These are phyloP conservation scores for Zele albiditarsus DNA, from an alignment of 2,888 invertebrate genomes.

Conservation along the genomic window DNA sequence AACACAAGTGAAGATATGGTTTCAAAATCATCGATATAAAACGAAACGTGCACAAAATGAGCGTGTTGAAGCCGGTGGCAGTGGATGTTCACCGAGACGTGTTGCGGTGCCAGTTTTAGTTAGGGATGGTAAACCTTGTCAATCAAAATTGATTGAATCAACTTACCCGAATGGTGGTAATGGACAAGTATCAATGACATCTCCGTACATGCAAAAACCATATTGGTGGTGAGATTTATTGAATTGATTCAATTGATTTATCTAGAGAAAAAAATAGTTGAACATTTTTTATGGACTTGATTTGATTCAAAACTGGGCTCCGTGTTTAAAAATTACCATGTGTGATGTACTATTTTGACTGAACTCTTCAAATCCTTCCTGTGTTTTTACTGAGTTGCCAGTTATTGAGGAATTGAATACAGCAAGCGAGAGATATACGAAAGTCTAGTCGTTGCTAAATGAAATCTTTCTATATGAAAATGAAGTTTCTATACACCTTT, in stretches of 20 bases:
- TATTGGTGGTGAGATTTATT: constrained; percentile 76
- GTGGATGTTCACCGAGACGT: constrained; percentile 87
- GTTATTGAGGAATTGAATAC: background rate
- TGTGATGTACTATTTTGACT: background rate
- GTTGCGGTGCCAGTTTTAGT: constrained; percentile 97
- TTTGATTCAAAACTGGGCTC: background rate
- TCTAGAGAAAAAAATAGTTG: background rate
- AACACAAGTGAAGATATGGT: constrained; percentile 99
- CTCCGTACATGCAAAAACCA: constrained; percentile 67
- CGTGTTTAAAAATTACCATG: background rate
- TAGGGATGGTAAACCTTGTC: constrained; percentile 93
- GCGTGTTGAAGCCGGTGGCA: constrained; percentile 81
- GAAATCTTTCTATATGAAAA: background rate
- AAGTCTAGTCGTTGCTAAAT: constrained; percentile 2
- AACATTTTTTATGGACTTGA: background rate
- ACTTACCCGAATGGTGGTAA: constrained; percentile 53
- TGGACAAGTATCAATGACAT: constrained; percentile 67
- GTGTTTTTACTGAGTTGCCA: too few species aligned
- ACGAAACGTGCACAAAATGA: constrained; percentile 98
- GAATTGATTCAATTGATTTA: constrained; percentile 8
- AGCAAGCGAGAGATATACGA: background rate
- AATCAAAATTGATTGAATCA: constrained; percentile 71
- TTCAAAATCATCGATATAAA: constrained; percentile 98
- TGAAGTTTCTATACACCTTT: too few species aligned
- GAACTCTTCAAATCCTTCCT: background rate